Evolutionary conservation across 1,140 invertebrate species (phyloP), one percentile per base, ranked within the genome.

Genomic region (Paraescarpia echinospica): DNA sequence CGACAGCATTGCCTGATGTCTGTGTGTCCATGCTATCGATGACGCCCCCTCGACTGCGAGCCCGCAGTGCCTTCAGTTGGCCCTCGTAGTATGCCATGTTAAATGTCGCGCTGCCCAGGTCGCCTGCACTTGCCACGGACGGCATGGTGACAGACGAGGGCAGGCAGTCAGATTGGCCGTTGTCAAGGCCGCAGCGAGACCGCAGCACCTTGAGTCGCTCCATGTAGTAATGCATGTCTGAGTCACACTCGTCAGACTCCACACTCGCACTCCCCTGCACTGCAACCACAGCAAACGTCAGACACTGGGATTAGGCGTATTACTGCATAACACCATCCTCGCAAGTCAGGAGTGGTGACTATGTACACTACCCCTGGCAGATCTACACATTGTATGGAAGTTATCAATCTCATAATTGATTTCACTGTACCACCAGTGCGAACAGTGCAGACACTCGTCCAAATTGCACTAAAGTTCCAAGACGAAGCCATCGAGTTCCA

Each of bases 201-300:
- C 91, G 34, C 33, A 91, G n/a, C 18, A 41, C 33, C 48, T 91
- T 91, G 8, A 91, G 91, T 51, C 91, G 34, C 41, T 91, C 91
- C 35, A 91, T 51, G 41, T 91, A 91, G 35, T 90, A 90, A 31
- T 34, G 14, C 91, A 91, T 91, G 91, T 35, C 91, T 5, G 41
- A 33, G 41, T 91, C 91, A 22, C 33, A 34, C 14, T 91, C 48
- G 91, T 91, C 8, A 41, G 34, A 91, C 18, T 91, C 48, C 14
- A 34, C 34, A 48, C 41, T 91, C 18, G 33, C 91, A 33, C 34
- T 35, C 9, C 18, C 33, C 18, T 12, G 33, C 91, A 91, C 91
- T 41, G 91, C 34, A 41, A 51, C 1, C 91, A 91, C 48, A 35
- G 41, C 12, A 12, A 41, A 41, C 12, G 41, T 4, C 4, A 6